phyloP scores from a whole-genome alignment of 2,113 vertebrate genomes.

The Acanthisitta chloris region DNA sequence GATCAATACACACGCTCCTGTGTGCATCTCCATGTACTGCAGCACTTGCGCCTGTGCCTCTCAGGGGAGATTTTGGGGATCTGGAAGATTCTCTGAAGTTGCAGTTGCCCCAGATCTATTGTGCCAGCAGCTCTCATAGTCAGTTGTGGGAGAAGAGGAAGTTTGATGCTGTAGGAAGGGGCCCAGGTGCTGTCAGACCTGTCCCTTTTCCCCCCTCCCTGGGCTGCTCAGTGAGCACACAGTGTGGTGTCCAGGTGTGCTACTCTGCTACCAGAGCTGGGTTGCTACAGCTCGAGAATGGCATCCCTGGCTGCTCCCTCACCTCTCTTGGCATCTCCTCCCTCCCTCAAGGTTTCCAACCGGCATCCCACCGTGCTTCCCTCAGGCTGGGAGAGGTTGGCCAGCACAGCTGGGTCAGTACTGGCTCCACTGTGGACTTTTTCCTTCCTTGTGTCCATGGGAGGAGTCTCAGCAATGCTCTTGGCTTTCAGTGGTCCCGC shows the following conservation, averaged over 20 bases:
- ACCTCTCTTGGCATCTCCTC: not conserved
- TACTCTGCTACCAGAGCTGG: not conserved
- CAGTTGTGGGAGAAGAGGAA: not conserved
- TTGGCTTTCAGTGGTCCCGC: not conserved
- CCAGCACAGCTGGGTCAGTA: rapidly evolving
- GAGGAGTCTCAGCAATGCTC: not conserved
- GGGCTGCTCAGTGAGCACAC: rapidly evolving
- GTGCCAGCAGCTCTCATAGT: not conserved
- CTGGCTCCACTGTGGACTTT: rapidly evolving
- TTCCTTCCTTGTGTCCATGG: rapidly evolving
- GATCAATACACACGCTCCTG: not conserved
- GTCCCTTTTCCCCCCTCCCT: too few relatives aligned
- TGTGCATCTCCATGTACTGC: not conserved
- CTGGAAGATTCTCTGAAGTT: not conserved
- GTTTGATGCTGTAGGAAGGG: not conserved
- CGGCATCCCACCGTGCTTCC: not conserved
- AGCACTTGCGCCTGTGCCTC: not conserved
- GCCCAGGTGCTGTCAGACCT: too few relatives aligned
- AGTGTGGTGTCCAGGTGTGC: rapidly evolving
- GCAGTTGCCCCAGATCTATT: not conserved
- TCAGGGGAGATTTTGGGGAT: not conserved
- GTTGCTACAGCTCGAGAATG: rapidly evolving
- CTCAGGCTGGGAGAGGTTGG: not conserved
- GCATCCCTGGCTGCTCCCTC: not conserved
- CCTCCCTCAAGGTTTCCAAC: not conserved